Base-by-base conservation (phyloP, 2,888 invertebrate species). In the Coelogynopora nodosa region DNA sequence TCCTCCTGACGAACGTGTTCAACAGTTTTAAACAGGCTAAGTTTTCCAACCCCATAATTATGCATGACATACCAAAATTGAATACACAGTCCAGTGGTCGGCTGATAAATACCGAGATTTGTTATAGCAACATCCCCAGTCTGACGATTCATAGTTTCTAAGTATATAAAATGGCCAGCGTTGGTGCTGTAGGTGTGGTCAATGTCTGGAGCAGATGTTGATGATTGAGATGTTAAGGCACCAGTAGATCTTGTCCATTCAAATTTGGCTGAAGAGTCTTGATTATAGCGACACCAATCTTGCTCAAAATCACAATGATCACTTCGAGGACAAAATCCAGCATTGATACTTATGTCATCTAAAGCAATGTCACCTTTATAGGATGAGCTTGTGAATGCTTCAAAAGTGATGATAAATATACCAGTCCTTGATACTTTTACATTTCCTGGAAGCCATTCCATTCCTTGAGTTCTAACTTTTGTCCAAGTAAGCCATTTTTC, bases 131-230 rank as follows among this genome's bases (percentile, higher is more conserved):
- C 87, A 49, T 87, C 88, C 23, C 87, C 87, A 18, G 18, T 74
- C 74, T 86, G 31, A 2, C 86, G 80, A 30, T 31, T 86, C 10
- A 30, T 84, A 30, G 23, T 28, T 23, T 30, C 86, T 0, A 82
- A 82, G 10, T 85, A 67, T 18, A 31, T 31, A 49, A 27, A 49
- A 84, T 88, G 23, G 85, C 88, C 90, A 28, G 88, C 86, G 13
- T 85, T 49, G 26, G 90, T 90, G 18, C 90, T 89, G 82, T 89
- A 90, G 0, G 90, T 91, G 87, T 91, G 91, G 87, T 91, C 91
- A 80, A 87, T 88, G 0, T 86, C 29, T 0, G 67, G 84, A 31
- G 30, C 83, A 13, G 74, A 13, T n/a, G 74, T 5, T 86, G 85
- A 27, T n/a, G 18, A 18, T 30, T 29, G 26, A 28, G 2, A 13